Evolutionary conservation across 2,888 invertebrate genomes (phyloP), one percentile per base, ranked within the genome.

Genomic region (Cotesia congregata): DNA sequence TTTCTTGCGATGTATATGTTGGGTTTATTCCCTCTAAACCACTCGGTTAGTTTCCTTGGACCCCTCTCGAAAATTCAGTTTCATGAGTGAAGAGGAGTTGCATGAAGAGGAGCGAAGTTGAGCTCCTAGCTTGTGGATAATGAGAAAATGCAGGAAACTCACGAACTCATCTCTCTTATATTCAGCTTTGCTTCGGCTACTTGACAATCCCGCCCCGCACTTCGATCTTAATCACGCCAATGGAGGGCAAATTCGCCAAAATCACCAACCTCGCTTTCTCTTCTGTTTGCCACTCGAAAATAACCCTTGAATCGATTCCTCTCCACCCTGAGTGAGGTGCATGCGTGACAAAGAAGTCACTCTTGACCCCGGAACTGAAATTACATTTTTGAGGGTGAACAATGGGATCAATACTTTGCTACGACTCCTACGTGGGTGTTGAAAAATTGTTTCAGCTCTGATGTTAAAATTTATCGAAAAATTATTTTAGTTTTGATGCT

Each of bases 111-210:
- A 30, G 3, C 30, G 3, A 30, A 30, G 30, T 30, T 30, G 74
- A 79, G 76, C 80, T 67, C 50, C 75, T 50, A 73, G 30, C 30
- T 30, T 30, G 30, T 59, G 74, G 83, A 83, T 85, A 85, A 85
- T 85, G 85, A 85, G 85, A 84, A 85, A 85, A 85, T 83, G 80
- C 82, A 83, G 82, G 82, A 84, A 83, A 82, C 80, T 80, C 82
- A 71, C 64, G 39, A 30, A 61, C 74, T 39, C 67, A 1, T 72
- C 76, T 64, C 50, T 75, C 70, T 68, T 50, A 65, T 60, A 68
- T 72, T 60, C 9, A 30, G 15, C 41, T 77, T 74, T 50, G 70
- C 69, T 67, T 12, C 50, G 50, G 30, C 30, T 50, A 50, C 77
- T 73, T 74, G 72, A 76, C 69, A 75, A 76, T 74, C 30, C 60